Conservation (phyloP, 2,888 invertebrate genomes). For the Alloplasta piceator region DNA sequence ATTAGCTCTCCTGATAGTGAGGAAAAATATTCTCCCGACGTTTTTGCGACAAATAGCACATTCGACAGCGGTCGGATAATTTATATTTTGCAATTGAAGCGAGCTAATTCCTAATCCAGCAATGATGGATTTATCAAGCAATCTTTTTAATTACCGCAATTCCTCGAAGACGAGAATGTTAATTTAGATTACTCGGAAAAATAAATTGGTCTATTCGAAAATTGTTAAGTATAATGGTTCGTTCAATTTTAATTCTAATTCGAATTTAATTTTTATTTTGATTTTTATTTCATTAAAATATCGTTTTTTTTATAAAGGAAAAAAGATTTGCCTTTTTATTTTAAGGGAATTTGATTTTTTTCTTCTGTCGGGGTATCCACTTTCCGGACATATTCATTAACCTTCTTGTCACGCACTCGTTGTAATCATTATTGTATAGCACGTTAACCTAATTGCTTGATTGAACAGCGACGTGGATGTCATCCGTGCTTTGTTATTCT, state of each 20-base stretch:
- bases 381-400: too few species aligned
- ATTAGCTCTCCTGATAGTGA: slow-evolving; percentile 54
- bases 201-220: background rate
- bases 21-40: slow-evolving; percentile 41
- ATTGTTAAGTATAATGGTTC: too few species aligned
- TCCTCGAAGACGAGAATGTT: background rate
- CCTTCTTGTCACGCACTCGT: slow-evolving; percentile 12
- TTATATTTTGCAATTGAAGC: slow-evolving; percentile 37
- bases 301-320: too few species aligned
- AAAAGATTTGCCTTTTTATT: too few species aligned
- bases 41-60: slow-evolving; percentile 21
- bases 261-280: too few species aligned
- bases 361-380: too few species aligned
- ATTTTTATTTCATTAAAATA: too few species aligned
- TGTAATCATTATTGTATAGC: slow-evolving; percentile 60
- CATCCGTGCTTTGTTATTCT: slow-evolving; percentile 51
- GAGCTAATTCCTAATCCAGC: slow-evolving; percentile 3
- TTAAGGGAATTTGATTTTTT: too few species aligned
- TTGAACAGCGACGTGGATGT: slow-evolving; percentile 70
- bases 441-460: slow-evolving; percentile 76
- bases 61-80: slow-evolving; percentile 21
- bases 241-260: too few species aligned
- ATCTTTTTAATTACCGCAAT: background rate
- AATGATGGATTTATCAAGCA: background rate
- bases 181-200: background rate